phyloP scores from a whole-genome alignment of 2,113 vertebrate species.

The Rhegmatorhina hoffmannsi region DNA sequence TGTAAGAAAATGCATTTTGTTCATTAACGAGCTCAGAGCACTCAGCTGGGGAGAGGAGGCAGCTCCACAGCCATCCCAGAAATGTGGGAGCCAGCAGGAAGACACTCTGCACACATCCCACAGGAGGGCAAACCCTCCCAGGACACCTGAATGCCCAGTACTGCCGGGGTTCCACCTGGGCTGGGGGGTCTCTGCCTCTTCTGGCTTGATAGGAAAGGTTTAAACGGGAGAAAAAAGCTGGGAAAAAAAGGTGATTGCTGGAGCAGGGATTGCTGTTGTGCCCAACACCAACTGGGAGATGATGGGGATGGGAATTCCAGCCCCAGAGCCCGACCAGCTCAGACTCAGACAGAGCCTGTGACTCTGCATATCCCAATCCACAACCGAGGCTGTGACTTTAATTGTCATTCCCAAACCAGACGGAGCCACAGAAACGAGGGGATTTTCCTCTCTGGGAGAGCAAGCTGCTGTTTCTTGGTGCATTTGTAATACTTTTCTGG shows the following conservation, averaged over 20 bases:
- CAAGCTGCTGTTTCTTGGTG: neutral
- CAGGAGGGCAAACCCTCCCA: neutral
- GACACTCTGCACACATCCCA: neutral
- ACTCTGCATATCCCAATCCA: constrained; percentile 1
- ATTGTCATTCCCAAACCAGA: neutral
- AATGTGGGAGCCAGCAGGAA: fast-evolving
- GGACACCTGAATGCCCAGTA: neutral
- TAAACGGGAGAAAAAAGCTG: neutral
- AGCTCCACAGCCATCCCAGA: neutral
- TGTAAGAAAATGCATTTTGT: neutral
- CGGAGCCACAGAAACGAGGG: neutral
- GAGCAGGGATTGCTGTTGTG: neutral
- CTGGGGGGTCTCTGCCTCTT: neutral
- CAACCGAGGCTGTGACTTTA: neutral
- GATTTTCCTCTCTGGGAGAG: neutral
- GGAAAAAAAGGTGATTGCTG: neutral
- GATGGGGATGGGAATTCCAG: neutral
- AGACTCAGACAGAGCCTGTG: neutral
- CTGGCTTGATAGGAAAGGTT: neutral
- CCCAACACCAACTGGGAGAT: neutral
- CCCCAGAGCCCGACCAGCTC: neutral
- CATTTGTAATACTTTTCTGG: neutral
- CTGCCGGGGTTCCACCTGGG: neutral
- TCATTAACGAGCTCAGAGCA: neutral
- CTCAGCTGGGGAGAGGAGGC: neutral